These are phyloP conservation scores for Holacanthus passer DNA, from an alignment of 2,113 vertebrate species.

Conservation along the genomic window DNA sequence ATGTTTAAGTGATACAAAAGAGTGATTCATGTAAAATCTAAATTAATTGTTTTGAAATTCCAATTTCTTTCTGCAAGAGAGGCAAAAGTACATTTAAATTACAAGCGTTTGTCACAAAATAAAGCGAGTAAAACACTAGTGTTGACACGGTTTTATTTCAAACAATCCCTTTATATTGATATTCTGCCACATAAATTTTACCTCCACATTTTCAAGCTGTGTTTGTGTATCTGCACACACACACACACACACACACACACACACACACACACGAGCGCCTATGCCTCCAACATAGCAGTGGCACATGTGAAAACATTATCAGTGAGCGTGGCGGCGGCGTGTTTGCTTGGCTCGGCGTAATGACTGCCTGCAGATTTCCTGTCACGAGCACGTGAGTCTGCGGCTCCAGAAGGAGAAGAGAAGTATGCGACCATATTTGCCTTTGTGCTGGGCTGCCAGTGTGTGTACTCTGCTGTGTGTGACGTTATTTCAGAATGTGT, in stretches of 20 bases:
- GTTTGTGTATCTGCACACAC: constrained; percentile 31
- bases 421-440: constrained; percentile 81
- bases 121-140: not conserved
- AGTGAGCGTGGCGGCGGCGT: constrained; percentile 61
- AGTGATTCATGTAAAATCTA: too few relatives aligned
- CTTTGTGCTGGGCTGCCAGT: constrained; percentile 77
- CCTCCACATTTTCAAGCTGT: constrained; percentile 27
- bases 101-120: not conserved
- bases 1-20: not conserved
- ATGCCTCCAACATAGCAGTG: constrained; percentile 36
- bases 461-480: constrained; percentile 83
- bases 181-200: constrained; percentile 29
- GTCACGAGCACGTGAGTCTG: constrained; percentile 71
- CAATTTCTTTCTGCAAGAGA: not conserved
- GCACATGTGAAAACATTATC: constrained; percentile 71
- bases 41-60: not conserved
- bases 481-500: constrained; percentile 82
- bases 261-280: not conserved
- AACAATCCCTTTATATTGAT: not conserved
- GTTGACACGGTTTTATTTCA: constrained; percentile 3
- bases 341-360: constrained; percentile 81
- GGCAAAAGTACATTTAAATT: not conserved
- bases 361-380: constrained; percentile 81
- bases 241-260: not conserved
- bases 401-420: constrained; percentile 62